Evolutionary conservation across 2,888 invertebrate genomes (phyloP).

Genomic region (Thysanoteuthis rhombus): DNA sequence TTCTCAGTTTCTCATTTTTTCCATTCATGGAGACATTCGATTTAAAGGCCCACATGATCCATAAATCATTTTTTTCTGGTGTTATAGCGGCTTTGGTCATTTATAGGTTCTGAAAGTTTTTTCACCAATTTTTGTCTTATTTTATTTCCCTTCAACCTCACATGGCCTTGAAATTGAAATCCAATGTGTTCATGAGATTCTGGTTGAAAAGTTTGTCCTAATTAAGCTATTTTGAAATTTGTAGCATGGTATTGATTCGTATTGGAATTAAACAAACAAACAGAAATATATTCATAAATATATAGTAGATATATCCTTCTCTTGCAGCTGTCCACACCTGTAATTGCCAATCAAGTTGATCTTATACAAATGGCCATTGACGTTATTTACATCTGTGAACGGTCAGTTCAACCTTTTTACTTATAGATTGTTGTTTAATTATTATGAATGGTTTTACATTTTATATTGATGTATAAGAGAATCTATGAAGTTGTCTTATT

Average conservation of each 20-base stretch:
- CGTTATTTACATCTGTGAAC: conserved; percentile 76
- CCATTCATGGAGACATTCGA: too few species aligned
- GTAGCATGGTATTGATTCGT: not conserved
- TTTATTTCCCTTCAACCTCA: not conserved
- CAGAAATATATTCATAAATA: too few species aligned
- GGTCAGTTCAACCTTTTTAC: conserved; percentile 44
- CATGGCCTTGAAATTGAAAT: not conserved
- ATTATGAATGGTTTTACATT: not conserved
- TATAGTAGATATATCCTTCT: not conserved
- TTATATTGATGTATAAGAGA: not conserved
- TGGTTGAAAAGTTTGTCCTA: not conserved
- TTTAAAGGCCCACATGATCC: too few species aligned
- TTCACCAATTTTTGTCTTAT: not conserved
- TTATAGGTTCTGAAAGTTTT: too few species aligned
- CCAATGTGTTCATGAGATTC: not conserved
- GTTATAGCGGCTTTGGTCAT: too few species aligned
- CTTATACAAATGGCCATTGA: conserved; percentile 75
- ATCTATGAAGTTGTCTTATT: not conserved
- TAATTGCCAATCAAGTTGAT: conserved; percentile 71
- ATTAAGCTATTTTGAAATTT: not conserved
- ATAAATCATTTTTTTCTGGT: too few species aligned
- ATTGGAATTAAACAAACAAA: not conserved
- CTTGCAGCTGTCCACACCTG: conserved; percentile 52
- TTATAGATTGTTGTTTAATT: not conserved
- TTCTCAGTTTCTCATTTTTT: too few species aligned